Conservation (phyloP, 2,888 invertebrate genomes). For the Nymphalis urticae region DNA sequence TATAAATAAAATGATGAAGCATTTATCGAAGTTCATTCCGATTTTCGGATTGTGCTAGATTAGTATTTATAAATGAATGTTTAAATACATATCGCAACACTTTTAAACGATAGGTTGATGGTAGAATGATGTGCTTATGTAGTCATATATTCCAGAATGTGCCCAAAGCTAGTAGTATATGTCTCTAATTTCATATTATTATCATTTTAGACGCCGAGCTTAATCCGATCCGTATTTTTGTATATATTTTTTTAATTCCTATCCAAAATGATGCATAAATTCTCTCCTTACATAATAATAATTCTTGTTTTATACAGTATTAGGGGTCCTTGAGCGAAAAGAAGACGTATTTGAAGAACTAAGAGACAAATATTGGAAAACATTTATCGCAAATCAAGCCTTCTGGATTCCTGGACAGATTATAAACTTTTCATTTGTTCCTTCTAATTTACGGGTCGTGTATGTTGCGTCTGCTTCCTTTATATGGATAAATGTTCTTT, state of each 20-base stretch:
- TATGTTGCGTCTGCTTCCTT: conserved; percentile 90
- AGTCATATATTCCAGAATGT: no score
- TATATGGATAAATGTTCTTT: conserved; percentile 92
- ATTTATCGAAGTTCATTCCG: no score
- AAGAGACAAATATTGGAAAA: conserved; percentile 85
- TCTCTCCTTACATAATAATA: not conserved
- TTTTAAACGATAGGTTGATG: no score
- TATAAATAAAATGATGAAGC: no score
- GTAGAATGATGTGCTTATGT: no score
- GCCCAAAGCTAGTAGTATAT: no score
- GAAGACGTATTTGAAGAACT: conserved; percentile 87
- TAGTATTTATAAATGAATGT: no score
- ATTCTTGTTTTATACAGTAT: conserved; percentile 32
- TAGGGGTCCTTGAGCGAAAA: conserved; percentile 88
- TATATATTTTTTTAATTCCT: not conserved
- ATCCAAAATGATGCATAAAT: not conserved
- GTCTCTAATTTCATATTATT: no score
- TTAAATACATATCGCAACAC: no score
- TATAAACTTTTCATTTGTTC: conserved; percentile 88
- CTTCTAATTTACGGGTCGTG: conserved; percentile 87
- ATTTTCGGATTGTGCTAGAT: no score
- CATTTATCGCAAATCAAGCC: conserved; percentile 87
- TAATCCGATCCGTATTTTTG: no score
- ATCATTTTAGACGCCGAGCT: no score
- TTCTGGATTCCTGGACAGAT: conserved; percentile 93